Evolutionary conservation across 2,888 invertebrate genomes (phyloP), one percentile per base, ranked within the genome.

Genomic region (Drosophila limbata): DNA sequence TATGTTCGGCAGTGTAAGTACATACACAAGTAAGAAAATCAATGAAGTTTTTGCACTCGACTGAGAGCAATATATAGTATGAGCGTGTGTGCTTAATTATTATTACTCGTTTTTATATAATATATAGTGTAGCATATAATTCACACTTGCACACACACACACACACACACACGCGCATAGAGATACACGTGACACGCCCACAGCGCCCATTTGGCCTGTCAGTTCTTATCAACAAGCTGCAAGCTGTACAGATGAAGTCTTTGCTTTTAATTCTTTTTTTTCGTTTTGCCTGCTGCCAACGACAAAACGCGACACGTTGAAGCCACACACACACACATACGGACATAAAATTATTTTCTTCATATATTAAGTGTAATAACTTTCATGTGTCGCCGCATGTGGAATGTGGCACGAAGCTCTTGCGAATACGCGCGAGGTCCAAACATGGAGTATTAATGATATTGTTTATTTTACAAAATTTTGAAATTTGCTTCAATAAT

Each of bases 321-420:
- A 64, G 47, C 44, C 66, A 40, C 55, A 35, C 45, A 17, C 59
- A 44, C 40, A 31, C 59, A 69, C 45, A 48, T 37, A 63, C 47
- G 42, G 73, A 69, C 72, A 89, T 77, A 65, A 83, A 84, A 88
- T 89, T 77, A 89, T 84, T 89, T 89, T 89, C 87, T 85, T 79
- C 77, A 83, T 86, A 85, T 88, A 89, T 88, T 90, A 85, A 88
- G 84, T 85, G 85, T 82, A 88, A 87, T 87, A 89, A 89, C 86
- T 87, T 89, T 84, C 90, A 80, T 88, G 80, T 89, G 88, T 84
- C 80, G 85, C 69, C 31, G 55, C 53, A 66, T 76, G 77, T 64
- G 52, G 66, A 69, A 73, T 69, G 63, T 64, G 73, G 69, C 64
- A 66, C 69, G 63, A 73, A 72, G 55, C 64, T 50, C 33, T 35